phyloP scores from a whole-genome alignment of 2,797 vertebrate genomes.

The Helostoma temminkii region DNA sequence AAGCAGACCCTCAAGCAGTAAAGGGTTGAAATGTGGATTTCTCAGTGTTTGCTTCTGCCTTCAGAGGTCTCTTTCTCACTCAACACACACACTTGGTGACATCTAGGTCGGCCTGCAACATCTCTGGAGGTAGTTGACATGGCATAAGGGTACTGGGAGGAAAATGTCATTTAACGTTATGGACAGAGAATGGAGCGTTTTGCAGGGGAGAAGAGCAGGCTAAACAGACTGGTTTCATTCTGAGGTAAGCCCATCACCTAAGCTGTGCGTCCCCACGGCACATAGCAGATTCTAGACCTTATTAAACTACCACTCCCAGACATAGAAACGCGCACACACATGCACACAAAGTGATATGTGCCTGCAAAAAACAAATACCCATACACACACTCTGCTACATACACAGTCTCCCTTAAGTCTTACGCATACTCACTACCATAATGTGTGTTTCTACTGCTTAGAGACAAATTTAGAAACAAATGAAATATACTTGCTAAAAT shows the following conservation, averaged over 20 bases:
- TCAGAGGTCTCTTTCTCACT: constrained; percentile 69
- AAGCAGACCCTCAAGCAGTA: constrained; percentile 48
- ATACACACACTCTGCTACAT: constrained; percentile 34
- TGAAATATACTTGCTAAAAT: constrained; percentile 24
- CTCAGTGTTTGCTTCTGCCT: constrained; percentile 73
- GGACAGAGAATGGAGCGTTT: constrained; percentile 78
- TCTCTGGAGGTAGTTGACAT: constrained; percentile 75
- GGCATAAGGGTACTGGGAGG: constrained; percentile 72
- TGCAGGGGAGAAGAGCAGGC: constrained; percentile 80
- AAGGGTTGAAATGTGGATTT: constrained; percentile 63
- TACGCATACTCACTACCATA: constrained; percentile 5
- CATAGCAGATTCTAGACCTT: constrained; percentile 84
- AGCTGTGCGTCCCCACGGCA: constrained; percentile 77
- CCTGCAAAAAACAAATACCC: constrained; percentile 71
- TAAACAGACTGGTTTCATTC: constrained; percentile 88
- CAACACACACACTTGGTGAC: constrained; percentile 68
- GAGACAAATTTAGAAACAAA: constrained; percentile 17
- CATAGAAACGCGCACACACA: constrained; percentile 52
- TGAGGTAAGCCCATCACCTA: constrained; percentile 82
- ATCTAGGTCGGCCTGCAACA: constrained; percentile 68
- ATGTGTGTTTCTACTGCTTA: constrained; percentile 22
- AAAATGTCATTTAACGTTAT: constrained; percentile 85
- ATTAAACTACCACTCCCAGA: constrained; percentile 83
- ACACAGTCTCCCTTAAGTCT: constrained; percentile 9
- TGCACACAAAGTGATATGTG: constrained; percentile 70